Evolutionary conservation across 2,797 vertebrate genomes (phyloP).

Genomic region (Crocodylus rhombifer): DNA sequence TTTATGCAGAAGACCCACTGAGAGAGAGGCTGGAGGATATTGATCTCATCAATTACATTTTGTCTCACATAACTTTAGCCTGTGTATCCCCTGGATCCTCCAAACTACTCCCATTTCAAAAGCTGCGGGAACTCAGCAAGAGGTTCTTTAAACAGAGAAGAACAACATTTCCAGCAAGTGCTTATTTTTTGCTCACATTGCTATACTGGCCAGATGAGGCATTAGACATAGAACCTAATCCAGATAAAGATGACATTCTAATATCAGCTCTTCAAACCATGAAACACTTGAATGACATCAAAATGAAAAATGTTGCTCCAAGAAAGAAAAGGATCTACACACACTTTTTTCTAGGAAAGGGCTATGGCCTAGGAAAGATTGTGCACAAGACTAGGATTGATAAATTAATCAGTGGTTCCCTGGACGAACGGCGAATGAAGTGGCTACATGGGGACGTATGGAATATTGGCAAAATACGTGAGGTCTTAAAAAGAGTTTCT

Average conservation of each 20-base stretch:
- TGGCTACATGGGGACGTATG: conserved; percentile 78
- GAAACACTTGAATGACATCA: conserved; percentile 76
- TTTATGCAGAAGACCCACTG: conserved; percentile 79
- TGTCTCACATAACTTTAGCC: conserved; percentile 82
- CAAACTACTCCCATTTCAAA: conserved; percentile 68
- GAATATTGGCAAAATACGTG: conserved; percentile 73
- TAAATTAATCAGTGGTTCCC: conserved; percentile 70
- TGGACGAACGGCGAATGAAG: conserved; percentile 76
- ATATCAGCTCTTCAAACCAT: conserved; percentile 80
- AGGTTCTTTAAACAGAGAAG: conserved; percentile 79
- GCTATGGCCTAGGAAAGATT: conserved; percentile 79
- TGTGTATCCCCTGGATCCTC: conserved; percentile 75
- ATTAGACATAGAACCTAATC: conserved; percentile 72
- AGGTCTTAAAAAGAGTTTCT: conserved; percentile 78
- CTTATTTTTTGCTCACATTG: conserved; percentile 84
- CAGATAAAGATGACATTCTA: conserved; percentile 81
- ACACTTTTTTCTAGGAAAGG: conserved; percentile 85
- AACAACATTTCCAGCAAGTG: conserved; percentile 74
- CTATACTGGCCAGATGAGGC: conserved; percentile 88
- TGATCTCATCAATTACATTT: conserved; percentile 83
- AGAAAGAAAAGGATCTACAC: conserved; percentile 84
- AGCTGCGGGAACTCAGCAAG: conserved; percentile 78
- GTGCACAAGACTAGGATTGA: conserved; percentile 77
- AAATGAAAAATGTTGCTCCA: conserved; percentile 83
- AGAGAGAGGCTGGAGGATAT: conserved; percentile 73